Conservation (phyloP, 2,797 vertebrate species). For the Myiotriccus ornatus region DNA sequence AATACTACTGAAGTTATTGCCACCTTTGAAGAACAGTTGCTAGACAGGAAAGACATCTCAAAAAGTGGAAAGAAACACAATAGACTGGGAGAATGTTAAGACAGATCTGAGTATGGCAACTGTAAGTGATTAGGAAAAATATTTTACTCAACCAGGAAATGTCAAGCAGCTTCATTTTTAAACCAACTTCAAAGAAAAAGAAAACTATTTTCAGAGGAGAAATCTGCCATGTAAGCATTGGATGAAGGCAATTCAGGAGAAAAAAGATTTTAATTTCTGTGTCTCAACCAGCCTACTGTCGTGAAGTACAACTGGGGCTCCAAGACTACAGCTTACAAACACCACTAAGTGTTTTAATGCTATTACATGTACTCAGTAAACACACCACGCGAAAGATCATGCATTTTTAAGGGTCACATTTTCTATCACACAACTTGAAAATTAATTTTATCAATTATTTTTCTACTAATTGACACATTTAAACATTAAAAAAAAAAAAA, state of each 20-base stretch:
- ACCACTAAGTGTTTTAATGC: neutral
- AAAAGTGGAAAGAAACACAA: neutral
- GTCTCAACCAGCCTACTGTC: neutral
- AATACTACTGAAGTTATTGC: neutral
- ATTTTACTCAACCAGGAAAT: neutral
- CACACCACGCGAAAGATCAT: neutral
- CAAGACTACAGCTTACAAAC: neutral
- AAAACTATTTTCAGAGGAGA: neutral
- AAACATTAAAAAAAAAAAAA: neutral
- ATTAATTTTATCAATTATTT: neutral
- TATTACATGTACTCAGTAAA: neutral
- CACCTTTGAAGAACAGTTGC: neutral
- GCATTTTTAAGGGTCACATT: neutral
- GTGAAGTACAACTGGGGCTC: neutral
- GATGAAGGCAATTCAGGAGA: neutral
- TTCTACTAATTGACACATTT: neutral
- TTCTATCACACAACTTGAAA: neutral
- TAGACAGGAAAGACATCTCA: neutral
- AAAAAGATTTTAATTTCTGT: neutral
- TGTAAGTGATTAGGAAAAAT: neutral
- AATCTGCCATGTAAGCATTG: neutral
- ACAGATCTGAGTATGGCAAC: neutral
- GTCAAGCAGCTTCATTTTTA: neutral
- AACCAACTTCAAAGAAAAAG: neutral
- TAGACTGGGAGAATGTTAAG: neutral